Conservation (phyloP, 2,797 vertebrate species). For the Anguilla pacifica region DNA sequence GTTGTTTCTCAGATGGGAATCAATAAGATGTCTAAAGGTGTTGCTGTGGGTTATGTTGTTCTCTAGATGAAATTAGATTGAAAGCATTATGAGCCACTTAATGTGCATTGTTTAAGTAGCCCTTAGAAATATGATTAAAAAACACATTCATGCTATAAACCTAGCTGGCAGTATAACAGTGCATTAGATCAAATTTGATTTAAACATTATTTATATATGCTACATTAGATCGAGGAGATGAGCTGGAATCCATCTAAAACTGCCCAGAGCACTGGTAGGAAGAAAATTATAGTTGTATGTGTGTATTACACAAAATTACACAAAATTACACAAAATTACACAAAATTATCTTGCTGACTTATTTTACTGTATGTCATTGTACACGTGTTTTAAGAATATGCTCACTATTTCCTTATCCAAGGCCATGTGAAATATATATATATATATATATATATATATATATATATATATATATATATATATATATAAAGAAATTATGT, state of each 20-base stretch:
- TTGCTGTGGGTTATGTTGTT: background rate
- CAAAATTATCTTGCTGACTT: background rate
- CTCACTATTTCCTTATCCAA: background rate
- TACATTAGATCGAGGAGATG: background rate
- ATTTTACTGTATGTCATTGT: background rate
- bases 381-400: background rate
- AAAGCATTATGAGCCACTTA: background rate
- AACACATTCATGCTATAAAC: background rate
- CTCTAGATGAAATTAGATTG: background rate
- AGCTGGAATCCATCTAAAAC: constrained; percentile 4
- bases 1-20: background rate
- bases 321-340: background rate
- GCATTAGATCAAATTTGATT: background rate
- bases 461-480: background rate
- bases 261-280: background rate
- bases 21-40: background rate
- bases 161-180: background rate
- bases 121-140: background rate
- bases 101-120: background rate
- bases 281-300: background rate
- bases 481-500: too few species aligned
- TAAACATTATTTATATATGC: background rate
- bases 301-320: background rate
- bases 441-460: too few species aligned
- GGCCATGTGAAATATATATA: background rate